Evolutionary conservation across 2,113 vertebrate genomes (phyloP).

Genomic region (Synodontis membranacea): DNA sequence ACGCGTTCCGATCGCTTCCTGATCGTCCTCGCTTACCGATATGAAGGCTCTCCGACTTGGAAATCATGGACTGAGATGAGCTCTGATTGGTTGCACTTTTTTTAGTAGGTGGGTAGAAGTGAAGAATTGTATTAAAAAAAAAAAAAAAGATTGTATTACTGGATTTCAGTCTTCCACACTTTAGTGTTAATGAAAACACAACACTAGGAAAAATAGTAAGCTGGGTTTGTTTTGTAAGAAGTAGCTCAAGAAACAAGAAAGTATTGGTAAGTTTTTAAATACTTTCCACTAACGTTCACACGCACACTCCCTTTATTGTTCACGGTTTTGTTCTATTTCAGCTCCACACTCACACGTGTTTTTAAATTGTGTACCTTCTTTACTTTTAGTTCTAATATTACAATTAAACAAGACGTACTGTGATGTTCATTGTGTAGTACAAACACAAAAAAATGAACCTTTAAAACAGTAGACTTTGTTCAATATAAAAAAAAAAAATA

Average conservation of each 20-base stretch:
- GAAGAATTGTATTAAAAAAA: conserved; percentile 56
- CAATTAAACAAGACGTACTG: no score
- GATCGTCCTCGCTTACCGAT: conserved; percentile 55
- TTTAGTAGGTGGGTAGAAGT: conserved; percentile 54
- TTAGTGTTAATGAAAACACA: conserved; percentile 48
- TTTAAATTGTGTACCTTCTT: not conserved
- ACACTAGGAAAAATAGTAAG: conserved; percentile 50
- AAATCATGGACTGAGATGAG: conserved; percentile 58
- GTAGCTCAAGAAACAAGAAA: conserved; percentile 34
- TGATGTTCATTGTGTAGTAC: no score
- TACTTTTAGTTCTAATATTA: not conserved
- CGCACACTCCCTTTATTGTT: no score
- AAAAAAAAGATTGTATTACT: conserved; percentile 15
- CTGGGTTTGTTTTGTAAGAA: conserved; percentile 56
- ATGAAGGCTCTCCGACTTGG: conserved; percentile 48
- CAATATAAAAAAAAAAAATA: no score
- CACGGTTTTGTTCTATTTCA: not conserved
- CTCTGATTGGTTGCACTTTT: conserved; percentile 68
- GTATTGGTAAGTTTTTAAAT: conserved; percentile 47
- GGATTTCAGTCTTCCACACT: conserved; percentile 37
- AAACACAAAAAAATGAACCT: no score
- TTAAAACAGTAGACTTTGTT: not conserved
- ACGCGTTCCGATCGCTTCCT: conserved; percentile 73
- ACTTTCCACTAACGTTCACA: no score
- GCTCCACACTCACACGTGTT: not conserved